These are phyloP conservation scores for Chloroceryle aenea DNA, from an alignment of 2,113 vertebrate species.

Conservation along the genomic window DNA sequence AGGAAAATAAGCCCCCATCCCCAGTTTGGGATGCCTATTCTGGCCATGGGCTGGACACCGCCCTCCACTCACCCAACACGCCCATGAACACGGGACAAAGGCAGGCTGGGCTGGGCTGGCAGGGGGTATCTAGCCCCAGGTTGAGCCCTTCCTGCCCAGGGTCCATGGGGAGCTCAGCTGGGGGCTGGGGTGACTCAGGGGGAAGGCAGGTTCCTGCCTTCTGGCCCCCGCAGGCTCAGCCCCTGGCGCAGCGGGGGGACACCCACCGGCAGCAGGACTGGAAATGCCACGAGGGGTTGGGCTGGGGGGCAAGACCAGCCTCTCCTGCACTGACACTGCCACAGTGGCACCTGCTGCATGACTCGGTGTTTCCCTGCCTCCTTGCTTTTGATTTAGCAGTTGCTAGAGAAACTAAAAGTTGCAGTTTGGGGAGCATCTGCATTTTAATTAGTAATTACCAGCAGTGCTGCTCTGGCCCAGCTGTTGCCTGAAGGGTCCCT, in stretches of 20 bases:
- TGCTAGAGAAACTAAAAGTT: slow-evolving; percentile 51
- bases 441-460: slow-evolving; percentile 56
- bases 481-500: background rate
- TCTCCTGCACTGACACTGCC: background rate
- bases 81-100: fast-evolving
- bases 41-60: background rate
- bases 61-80: background rate
- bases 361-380: background rate
- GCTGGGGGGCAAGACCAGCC: background rate
- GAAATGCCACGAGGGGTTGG: background rate
- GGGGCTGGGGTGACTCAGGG: background rate
- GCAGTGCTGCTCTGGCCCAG: background rate
- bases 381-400: slow-evolving; percentile 46
- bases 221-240: fast-evolving
- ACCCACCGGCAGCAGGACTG: background rate
- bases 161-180: fast-evolving
- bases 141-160: background rate
- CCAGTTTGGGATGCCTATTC: background rate
- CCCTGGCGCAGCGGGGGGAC: fast-evolving
- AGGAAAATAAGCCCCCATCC: background rate
- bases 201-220: background rate
- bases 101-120: background rate
- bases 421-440: slow-evolving; percentile 42
- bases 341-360: fast-evolving
- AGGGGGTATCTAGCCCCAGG: background rate